phyloP scores from a whole-genome alignment of 2,113 vertebrate species.

The Passer domesticus region DNA sequence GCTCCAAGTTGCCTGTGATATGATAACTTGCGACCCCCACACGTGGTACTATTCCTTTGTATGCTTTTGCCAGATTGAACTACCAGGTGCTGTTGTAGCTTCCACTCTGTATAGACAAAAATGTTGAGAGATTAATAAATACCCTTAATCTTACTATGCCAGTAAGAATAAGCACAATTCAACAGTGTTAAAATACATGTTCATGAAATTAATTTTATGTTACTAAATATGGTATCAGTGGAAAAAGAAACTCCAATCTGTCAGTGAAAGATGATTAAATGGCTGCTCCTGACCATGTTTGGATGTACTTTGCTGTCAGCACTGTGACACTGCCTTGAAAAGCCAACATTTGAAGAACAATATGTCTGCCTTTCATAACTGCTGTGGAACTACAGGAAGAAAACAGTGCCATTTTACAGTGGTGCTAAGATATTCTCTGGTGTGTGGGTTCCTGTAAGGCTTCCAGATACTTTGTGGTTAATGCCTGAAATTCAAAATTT shows the following conservation, averaged over 20 bases:
- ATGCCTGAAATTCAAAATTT: neutral
- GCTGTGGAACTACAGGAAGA: neutral
- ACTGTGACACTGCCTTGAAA: neutral
- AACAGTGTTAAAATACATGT: neutral
- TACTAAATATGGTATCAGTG: neutral
- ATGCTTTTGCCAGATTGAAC: neutral
- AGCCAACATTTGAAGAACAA: neutral
- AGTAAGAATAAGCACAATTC: neutral
- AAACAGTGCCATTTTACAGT: neutral
- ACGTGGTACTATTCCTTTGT: fast-evolving
- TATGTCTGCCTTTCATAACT: neutral
- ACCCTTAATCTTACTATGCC: neutral
- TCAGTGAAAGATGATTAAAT: neutral
- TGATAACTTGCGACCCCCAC: neutral
- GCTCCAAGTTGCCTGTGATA: neutral
- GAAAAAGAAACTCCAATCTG: neutral
- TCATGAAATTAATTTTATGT: neutral
- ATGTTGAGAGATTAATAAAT: neutral
- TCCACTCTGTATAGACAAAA: neutral
- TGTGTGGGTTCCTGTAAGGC: neutral
- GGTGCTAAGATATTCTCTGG: neutral
- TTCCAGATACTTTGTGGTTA: neutral
- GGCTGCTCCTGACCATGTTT: neutral
- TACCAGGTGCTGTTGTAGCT: neutral
- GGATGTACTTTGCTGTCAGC: neutral